These are phyloP conservation scores for Cladorhizidae sp. DNA, from an alignment of 37 sponge, comb jelly and placozoan genomes.

Conservation along the genomic window DNA sequence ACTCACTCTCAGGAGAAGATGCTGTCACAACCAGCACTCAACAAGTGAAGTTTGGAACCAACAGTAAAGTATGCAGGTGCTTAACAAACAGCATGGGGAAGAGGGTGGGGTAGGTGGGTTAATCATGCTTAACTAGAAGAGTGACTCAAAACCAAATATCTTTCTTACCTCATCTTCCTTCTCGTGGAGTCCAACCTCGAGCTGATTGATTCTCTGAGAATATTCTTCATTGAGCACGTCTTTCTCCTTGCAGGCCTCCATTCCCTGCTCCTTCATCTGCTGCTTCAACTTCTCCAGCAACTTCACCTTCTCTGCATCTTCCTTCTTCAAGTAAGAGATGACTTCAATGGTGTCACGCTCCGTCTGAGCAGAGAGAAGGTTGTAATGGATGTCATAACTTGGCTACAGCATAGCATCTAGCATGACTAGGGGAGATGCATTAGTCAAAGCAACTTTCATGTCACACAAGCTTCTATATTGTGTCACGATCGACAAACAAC, in stretches of 20 bases:
- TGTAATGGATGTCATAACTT: not conserved
- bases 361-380: conserved; percentile 43
- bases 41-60: too few relatives aligned
- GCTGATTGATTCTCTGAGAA: conserved; percentile 12
- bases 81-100: too few relatives aligned
- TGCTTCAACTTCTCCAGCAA: conserved; percentile 32
- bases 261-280: conserved; percentile 69
- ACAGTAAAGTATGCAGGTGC: too few relatives aligned
- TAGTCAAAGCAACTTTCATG: not conserved
- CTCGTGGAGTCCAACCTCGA: conserved; percentile 40
- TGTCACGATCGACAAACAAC: too few relatives aligned
- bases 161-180: conserved; percentile 53
- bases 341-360: conserved; percentile 97
- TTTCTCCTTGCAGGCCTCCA: conserved; percentile 61
- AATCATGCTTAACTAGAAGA: too few relatives aligned
- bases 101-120: too few relatives aligned
- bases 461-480: not conserved
- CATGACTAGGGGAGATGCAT: not conserved
- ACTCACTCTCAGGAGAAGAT: too few relatives aligned
- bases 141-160: too few relatives aligned
- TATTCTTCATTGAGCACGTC: conserved; percentile 42
- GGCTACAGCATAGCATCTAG: not conserved
- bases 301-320: conserved; percentile 73
- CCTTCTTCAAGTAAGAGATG: conserved; percentile 86
- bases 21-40: too few relatives aligned